Base-by-base conservation (phyloP, 2,113 vertebrate genomes). In the Mesitornis unicolor region DNA sequence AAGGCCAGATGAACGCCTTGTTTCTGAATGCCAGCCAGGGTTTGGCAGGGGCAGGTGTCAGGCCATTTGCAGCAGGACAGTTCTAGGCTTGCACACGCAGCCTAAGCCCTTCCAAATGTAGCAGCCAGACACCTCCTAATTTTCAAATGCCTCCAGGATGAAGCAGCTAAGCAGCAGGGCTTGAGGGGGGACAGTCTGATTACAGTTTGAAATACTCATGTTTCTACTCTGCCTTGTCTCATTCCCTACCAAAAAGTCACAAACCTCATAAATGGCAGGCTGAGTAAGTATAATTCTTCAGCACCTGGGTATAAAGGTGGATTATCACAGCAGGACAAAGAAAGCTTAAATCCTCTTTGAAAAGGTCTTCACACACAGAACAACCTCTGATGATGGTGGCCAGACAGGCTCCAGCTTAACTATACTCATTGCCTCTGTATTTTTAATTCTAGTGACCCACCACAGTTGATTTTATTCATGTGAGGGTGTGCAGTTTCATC, bases 381-480 rank as follows among this genome's bases (percentile, higher is more conserved):
- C 11, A 26, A 16, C 53, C 29, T 50, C 67, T 73, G 59, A 77
- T 68, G 69, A 50, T 31, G 31, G 31, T 20, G 50, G 40, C 21
- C 14, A 40, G n/a, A 16, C 15, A 45, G 36, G 42, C 36, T 93
- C 7, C 54, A 75, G 56, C 38, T 51, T 82, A 33, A 45, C 50
- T 65, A 20, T 11, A 11, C 18, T 76, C 22, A 16, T 13, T 82
- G 47, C 36, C 17, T 82, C 16, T 29, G 25, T 48, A 16, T 80
- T 77, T 90, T 90, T 38, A 70, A 16, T 54, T 71, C 40, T 17
- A 22, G n/a, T n/a, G n/a, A 48, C n/a, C 4, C 31, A 84, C 28
- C 0, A 0, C 51, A 40, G 36, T 45, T 26, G 36, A 1, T 31
- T 54, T 61, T n/a, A 51, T 33, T 15, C 40, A 10, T 13, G n/a